phyloP scores from a whole-genome alignment of 2,113 vertebrate species.

The Microtus montanus region DNA sequence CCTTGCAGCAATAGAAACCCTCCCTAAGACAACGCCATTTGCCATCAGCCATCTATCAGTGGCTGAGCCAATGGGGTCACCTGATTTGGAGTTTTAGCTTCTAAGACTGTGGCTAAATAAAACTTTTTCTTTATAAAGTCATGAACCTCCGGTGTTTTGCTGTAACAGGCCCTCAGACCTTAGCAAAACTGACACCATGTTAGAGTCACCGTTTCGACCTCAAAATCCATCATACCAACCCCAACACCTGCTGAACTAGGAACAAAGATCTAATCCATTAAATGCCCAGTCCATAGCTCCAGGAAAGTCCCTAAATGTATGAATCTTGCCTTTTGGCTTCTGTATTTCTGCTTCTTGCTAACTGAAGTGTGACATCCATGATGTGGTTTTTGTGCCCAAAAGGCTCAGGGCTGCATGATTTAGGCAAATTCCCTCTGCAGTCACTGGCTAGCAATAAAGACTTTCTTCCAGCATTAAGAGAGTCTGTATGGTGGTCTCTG shows the following conservation, averaged over 20 bases:
- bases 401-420: background rate
- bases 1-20: background rate
- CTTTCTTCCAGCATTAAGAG: background rate
- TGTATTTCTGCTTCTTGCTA: background rate
- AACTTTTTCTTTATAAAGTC: background rate
- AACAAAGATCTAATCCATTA: background rate
- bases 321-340: background rate
- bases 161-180: background rate
- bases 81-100: background rate
- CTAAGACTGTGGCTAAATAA: background rate
- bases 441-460: background rate
- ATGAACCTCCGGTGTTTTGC: background rate
- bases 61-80: background rate
- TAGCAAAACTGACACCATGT: background rate
- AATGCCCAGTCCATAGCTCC: background rate
- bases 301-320: background rate
- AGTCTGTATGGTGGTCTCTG: background rate
- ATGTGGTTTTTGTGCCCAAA: background rate
- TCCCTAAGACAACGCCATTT: background rate
- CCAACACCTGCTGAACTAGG: background rate
- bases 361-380: background rate
- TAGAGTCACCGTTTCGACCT: no score
- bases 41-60: background rate
- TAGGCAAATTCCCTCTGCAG: background rate
- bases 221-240: background rate